Conservation (phyloP, 1,140 invertebrate species). For the Pseudoatta argentina region DNA sequence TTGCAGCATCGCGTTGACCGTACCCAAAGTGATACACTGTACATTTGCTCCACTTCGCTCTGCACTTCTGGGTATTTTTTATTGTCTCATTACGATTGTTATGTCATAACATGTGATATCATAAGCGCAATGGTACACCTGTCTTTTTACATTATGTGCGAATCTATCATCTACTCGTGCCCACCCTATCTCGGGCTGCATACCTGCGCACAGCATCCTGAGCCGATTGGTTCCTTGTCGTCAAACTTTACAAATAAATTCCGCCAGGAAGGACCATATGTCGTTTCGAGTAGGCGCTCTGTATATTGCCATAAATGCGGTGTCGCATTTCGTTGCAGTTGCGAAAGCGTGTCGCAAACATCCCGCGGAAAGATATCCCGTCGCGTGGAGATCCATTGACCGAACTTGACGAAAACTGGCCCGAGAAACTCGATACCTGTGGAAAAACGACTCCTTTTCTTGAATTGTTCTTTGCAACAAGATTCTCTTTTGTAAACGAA, state of each 20-base stretch:
- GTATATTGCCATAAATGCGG: constrained; percentile 84
- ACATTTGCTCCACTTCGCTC: too few species aligned
- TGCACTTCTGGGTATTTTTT: too few species aligned
- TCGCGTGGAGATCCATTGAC: constrained; percentile 86
- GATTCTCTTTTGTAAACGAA: not conserved
- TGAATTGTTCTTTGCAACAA: not conserved
- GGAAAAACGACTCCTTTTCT: not conserved
- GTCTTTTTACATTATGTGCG: not conserved
- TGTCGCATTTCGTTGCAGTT: constrained; percentile 82
- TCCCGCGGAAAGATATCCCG: constrained; percentile 85
- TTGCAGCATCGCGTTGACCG: too few species aligned
- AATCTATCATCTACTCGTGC: not conserved
- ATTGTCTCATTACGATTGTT: too few species aligned
- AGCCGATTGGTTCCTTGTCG: constrained; percentile 84
- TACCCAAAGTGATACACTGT: too few species aligned
- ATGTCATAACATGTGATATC: too few species aligned
- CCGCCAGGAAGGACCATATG: constrained; percentile 81
- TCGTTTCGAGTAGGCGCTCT: constrained; percentile 74
- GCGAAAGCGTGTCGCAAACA: constrained; percentile 83
- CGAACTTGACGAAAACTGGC: constrained; percentile 87
- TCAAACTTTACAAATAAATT: constrained; percentile 83
- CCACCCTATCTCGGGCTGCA: not conserved
- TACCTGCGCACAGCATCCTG: constrained; percentile 87
- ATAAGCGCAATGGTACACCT: too few species aligned
- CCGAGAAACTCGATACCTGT: constrained; percentile 84